Conservation (phyloP, 1,140 invertebrate species). For the Drosophila azteca region DNA sequence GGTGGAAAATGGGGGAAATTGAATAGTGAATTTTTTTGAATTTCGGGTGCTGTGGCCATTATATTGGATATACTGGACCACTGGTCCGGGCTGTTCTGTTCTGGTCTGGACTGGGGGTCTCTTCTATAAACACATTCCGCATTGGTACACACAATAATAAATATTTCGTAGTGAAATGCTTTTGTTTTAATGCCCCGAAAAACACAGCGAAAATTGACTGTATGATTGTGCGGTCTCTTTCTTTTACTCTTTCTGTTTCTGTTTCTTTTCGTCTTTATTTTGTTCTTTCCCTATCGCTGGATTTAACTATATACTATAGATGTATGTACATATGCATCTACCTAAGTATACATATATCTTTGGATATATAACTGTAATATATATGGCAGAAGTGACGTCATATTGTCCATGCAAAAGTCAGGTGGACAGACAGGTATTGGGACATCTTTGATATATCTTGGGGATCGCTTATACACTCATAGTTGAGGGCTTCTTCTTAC, state of each 20-base stretch:
- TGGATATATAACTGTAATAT: background rate
- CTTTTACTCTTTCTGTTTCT: background rate
- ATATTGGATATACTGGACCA: too few species aligned
- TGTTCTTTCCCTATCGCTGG: background rate
- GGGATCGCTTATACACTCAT: too few species aligned
- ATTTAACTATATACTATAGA: slow-evolving; percentile 1
- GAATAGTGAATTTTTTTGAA: slow-evolving; percentile 7
- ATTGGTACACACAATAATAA: slow-evolving; percentile 68
- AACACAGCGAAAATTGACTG: slow-evolving; percentile 80
- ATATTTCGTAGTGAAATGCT: slow-evolving; percentile 76
- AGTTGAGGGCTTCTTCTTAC: slow-evolving; percentile 27
- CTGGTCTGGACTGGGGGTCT: slow-evolving; percentile 21
- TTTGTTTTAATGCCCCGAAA: slow-evolving; percentile 81
- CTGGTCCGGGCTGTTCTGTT: too few species aligned
- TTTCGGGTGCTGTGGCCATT: background rate
- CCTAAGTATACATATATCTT: background rate
- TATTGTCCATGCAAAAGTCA: slow-evolving; percentile 1
- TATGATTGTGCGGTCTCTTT: slow-evolving; percentile 67
- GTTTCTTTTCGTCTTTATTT: background rate
- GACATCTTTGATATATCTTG: too few species aligned
- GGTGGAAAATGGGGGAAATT: background rate
- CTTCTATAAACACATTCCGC: slow-evolving; percentile 77
- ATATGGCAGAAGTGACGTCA: slow-evolving; percentile 26
- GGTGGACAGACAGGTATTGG: too few species aligned
- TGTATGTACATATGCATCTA: background rate